Evolutionary conservation across 2,888 invertebrate species (phyloP).

Genomic region (Acanthoscelides obtectus): DNA sequence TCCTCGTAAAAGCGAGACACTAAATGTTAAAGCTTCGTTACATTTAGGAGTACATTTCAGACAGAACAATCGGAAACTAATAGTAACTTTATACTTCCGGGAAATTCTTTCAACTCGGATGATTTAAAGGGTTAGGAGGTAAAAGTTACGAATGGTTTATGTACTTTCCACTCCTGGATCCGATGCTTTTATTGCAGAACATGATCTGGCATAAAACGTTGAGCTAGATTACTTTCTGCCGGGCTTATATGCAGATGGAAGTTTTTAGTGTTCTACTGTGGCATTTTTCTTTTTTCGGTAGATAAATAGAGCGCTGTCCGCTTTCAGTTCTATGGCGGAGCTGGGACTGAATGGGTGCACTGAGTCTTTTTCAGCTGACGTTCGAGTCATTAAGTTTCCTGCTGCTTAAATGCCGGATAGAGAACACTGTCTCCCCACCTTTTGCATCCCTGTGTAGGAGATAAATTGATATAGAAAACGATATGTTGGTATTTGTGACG

Average conservation of each 20-base stretch:
- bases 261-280: neutral
- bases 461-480: no score
- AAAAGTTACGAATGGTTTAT: neutral
- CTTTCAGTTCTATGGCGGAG: neutral
- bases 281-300: neutral
- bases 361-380: neutral
- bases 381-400: neutral
- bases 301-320: neutral
- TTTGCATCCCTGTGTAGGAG: no score
- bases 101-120: neutral
- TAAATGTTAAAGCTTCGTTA: neutral
- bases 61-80: neutral
- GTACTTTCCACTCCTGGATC: neutral
- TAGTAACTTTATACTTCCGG: neutral
- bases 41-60: neutral
- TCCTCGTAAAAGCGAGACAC: neutral
- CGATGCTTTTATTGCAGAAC: neutral
- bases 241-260: neutral
- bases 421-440: neutral
- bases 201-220: neutral
- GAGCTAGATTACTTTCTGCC: neutral
- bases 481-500: no score
- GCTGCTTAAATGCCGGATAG: neutral
- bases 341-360: neutral
- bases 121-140: neutral